Conservation (phyloP, 1,140 invertebrate species). For the Leptoteleia sp. region DNA sequence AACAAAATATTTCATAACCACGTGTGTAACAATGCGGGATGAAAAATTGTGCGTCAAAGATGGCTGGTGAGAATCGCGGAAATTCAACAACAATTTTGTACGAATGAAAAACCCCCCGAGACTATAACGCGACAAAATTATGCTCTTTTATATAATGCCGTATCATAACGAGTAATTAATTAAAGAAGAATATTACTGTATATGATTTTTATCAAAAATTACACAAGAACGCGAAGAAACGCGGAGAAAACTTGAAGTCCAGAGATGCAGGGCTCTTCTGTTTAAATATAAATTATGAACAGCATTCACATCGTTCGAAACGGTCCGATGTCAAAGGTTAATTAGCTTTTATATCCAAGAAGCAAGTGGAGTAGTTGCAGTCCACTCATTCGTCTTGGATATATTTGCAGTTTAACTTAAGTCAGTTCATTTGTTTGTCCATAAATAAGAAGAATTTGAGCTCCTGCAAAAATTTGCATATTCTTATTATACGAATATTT, state of each 20-base stretch:
- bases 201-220: slow-evolving; percentile 17
- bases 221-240: slow-evolving; percentile 1
- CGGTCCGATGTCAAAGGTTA: slow-evolving; percentile 20
- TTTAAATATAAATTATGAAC: slow-evolving; percentile 16
- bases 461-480: too few relatives aligned
- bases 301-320: slow-evolving; percentile 6
- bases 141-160: slow-evolving; percentile 9
- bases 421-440: not conserved
- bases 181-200: slow-evolving; percentile 3
- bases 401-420: slow-evolving; percentile 5
- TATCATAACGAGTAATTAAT: slow-evolving; percentile 12
- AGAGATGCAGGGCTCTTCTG: slow-evolving; percentile 14
- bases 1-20: too few relatives aligned
- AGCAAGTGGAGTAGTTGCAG: slow-evolving; percentile 9
- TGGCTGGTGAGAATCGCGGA: slow-evolving; percentile 43
- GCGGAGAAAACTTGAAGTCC: not conserved
- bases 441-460: too few relatives aligned
- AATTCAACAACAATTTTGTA: slow-evolving; percentile 22
- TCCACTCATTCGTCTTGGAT: not conserved
- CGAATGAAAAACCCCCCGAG: slow-evolving; percentile 14
- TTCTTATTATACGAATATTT: too few relatives aligned
- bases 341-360: slow-evolving; percentile 28
- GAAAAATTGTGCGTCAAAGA: slow-evolving; percentile 20
- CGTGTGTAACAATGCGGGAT: too few relatives aligned
- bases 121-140: slow-evolving; percentile 26